Evolutionary conservation across 2,797 vertebrate genomes (phyloP), one percentile per base, ranked within the genome.

Genomic region (Thalassophryne amazonica): DNA sequence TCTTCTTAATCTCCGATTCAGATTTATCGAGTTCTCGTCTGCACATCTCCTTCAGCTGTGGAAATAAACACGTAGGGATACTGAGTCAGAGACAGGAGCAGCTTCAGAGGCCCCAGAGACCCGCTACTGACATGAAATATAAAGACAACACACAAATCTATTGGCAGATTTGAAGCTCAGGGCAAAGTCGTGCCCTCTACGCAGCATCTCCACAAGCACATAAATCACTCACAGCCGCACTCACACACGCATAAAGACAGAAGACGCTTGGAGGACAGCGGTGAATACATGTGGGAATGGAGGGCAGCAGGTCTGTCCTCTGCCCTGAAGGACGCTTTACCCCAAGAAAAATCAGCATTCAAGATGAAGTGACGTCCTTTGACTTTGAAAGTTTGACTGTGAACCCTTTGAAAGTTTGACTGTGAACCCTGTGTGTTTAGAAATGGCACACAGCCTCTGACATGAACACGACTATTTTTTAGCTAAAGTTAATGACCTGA

Each of bases 1-100:
- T 99, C 87, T 99, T 99, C 86, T 92, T 98, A 49, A 99, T 98
- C 85, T 99, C 97, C 0, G 92, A 96, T 84, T 99, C 97, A 0
- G 97, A 95, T 55, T 99, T 99, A 81, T 98, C 95, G 0, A 99
- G 91, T 56, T 99, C 97, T 70, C 97, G 86, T 10, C 97, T 88
- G 76, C 97, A 99, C 97, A 99, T 99, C 87, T 99, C 97, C 76
- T 99, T 99, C 63, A 99, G 82, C 97, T 99, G 90, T 56, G 38
- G 41, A 60, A 15, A 67, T 37, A 81, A 20, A 63, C 7, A 42
- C 5, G 29, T 16, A 59, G 24, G 42, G 59, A n/a, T n/a, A n/a
- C 50, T 75, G 17, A 53, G 33, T 19, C 32, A 60, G 73, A 59
- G 64, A 56, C 58, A 67, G 32, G 18, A 14, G 47, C 14, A 3